Evolutionary conservation across 2,888 invertebrate genomes (phyloP), one percentile per base, ranked within the genome.

Genomic region (Epinotia nisella): DNA sequence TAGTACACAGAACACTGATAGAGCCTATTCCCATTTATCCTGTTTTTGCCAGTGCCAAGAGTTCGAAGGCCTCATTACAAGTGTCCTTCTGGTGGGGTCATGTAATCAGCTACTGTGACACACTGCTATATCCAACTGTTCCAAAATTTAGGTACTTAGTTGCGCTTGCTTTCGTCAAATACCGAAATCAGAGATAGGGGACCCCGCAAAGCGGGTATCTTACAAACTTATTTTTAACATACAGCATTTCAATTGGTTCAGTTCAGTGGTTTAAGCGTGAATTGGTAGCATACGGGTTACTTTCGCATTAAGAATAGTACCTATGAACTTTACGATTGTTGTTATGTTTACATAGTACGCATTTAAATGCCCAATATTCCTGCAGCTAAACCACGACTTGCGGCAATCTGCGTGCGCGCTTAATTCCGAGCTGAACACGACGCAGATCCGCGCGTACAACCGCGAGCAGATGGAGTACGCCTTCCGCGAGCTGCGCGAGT

Each of bases 311-410:
- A 24, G 3, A 24, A 24, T 24, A 24, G 3, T 29, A 29, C 5
- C 29, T 29, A 29, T 29, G 29, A 29, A 29, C 29, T 29, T 35
- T 35, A 9, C 35, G 35, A 35, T 35, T 35, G 35, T 9, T 35
- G 35, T 9, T 35, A 35, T 35, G 35, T 35, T 35, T 9, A 35
- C 9, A 35, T 35, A 35, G 35, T 9, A 35, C 35, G 35, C 35
- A 35, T 35, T 35, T 35, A 24, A 56, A 56, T 1, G 19, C 1
- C 0, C 35, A 29, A 21, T 51, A 17, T 65, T 49, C 9, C 78
- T 79, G 2, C 79, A 95, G 95, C 79, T 93, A 72, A 95, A 96
- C 83, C 95, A 95, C 83, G 95, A 95, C 78, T 83, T 94, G 5
- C 89, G 95, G 1, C 85, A 89, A 76, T 87, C 86, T 0, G 85